Evolutionary conservation across 2,888 invertebrate species (phyloP), one percentile per base, ranked within the genome.

Genomic region (Panopea generosa): DNA sequence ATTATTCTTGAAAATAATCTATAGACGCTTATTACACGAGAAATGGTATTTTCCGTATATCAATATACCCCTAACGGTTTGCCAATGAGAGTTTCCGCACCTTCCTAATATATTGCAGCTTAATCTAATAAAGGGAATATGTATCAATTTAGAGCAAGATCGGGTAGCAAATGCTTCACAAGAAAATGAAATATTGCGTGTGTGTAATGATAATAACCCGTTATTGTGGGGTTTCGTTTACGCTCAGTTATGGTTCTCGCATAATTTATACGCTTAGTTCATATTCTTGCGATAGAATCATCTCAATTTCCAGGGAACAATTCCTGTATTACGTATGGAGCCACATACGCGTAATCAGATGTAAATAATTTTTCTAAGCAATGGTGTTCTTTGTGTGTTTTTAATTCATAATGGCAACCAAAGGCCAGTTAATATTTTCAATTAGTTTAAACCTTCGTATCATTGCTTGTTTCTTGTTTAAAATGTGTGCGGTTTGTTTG

Each of bases 141-240:
- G 22, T 62, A 52, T 62, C 62, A 62, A 62, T 62, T 62, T 62
- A 53, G n/a, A n/a, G 53, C 14, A 24, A 26, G 52, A 62, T 62
- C 62, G 22, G 27, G 52, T 61, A 50, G 33, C 49, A 27, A 33
- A 49, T 49, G 49, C 27, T 50, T 61, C 38, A 18, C 56, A 45
- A 56, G 40, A 50, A 57, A 57, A 63, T 70, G 70, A 70, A 56
- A 57, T 26, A 70, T 57, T 56, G 47, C 57, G 70, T 70, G 70
- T 63, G 62, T 40, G 63, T 70, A 70, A 70, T 70, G 70, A 63
- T 70, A 62, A 70, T 56, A 49, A 57, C 56, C 11, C 38, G 47
- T 50, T 70, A 70, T 63, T 50, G 62, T 40, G 2, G 26, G 53
- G 50, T 24, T 62, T 33, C 45, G 14, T 27, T 53, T 53, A 53